Evolutionary conservation across 2,113 vertebrate genomes (phyloP), one percentile per base, ranked within the genome.

Genomic region (Ovibos moschatus): DNA sequence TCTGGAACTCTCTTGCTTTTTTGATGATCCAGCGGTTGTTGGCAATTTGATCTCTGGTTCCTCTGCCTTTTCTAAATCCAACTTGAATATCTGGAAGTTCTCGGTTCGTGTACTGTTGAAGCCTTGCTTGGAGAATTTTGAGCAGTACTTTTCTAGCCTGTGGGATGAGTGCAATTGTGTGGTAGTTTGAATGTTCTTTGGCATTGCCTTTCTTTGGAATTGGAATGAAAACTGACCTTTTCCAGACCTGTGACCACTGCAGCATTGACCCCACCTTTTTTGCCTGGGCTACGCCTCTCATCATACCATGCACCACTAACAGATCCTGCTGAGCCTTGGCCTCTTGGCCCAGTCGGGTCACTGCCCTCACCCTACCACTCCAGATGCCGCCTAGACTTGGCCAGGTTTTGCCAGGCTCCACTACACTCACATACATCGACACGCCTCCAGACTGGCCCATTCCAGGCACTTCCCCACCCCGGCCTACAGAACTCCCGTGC

Each of bases 241-340:
- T 71, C n/a, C n/a, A 36, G n/a, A 36, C 64, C 64, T 36, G 4
- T 71, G 64, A 10, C 19, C 64, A 67, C 16, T 19, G 62, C 2
- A 8, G 62, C n/a, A n/a, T 2, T 23, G 67, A n/a, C n/a, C 36
- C 51, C 30, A 16, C 50, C 40, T 62, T 16, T 15, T 19, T 6
- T 2, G 0, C 60, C 23, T 12, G 16, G 13, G 28, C 36, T 58
- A 30, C 2, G 2, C 67, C 67, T 25, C 43, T 21, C 15, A 6
- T 27, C 17, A 1, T 4, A 25, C 74, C 40, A 45, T 1, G 0
- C 12, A 21, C 50, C 13, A 9, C 13, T 17, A 10, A 15, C 11
- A 9, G 62, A 40, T 43, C 30, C 64, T 45, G 43, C 53, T 8
- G 21, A 76, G 51, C 27, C 36, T 51, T 16, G 5, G 33, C 23